Percentiles rank a stretch among this genome's conserved stretches.
Conservation (phyloP, 2,888 invertebrate species). For the Cepaea hortensis region DNA sequence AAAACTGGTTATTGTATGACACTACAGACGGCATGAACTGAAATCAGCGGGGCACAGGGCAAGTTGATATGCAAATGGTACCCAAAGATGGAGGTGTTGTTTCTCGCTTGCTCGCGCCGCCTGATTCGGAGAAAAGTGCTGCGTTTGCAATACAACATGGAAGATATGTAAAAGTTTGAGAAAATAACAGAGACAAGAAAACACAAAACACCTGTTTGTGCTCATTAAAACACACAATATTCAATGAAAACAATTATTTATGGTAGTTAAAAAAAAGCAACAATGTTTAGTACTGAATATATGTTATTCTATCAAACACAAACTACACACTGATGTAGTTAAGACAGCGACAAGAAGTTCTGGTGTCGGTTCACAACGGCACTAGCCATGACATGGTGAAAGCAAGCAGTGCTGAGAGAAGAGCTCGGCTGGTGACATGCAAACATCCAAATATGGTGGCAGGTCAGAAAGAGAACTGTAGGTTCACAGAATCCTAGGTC, state of each 20-base stretch:
- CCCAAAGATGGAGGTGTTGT: slow-evolving; percentile 33
- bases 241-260: not conserved
- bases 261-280: not conserved
- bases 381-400: slow-evolving; percentile 11
- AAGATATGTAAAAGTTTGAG: slow-evolving; percentile 23
- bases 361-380: not conserved
- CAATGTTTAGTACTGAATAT: not conserved
- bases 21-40: not conserved
- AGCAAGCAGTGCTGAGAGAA: slow-evolving; percentile 28
- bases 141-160: slow-evolving; percentile 31
- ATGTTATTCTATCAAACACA: too few relatives aligned
- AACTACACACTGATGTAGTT: not conserved
- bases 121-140: slow-evolving; percentile 25
- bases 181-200: slow-evolving; percentile 3
- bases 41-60: slow-evolving; percentile 4
- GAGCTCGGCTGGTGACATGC: not conserved
- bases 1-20: slow-evolving; percentile 25
- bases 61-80: slow-evolving; percentile 43
- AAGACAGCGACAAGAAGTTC: not conserved
- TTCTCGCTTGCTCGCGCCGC: slow-evolving; percentile 43
- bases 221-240: slow-evolving; percentile 10
- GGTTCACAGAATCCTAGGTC: too few relatives aligned
- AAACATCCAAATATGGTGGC: not conserved
- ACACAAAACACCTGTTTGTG: slow-evolving; percentile 18
- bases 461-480: not conserved